phyloP scores from a whole-genome alignment of 1,140 invertebrate genomes.

The Ditylenchus dipsaci region DNA sequence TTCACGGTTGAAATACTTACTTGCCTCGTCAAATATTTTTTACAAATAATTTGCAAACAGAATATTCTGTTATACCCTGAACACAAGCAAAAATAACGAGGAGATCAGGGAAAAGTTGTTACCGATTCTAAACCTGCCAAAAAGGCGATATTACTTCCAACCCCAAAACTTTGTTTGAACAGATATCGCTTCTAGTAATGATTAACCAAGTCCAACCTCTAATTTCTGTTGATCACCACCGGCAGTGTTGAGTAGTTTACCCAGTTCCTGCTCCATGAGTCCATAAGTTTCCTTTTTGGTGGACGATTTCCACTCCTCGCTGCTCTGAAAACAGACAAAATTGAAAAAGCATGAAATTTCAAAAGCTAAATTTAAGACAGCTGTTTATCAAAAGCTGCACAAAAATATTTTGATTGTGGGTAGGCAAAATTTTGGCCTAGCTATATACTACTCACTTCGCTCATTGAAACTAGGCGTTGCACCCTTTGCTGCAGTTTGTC shows the following conservation, averaged over 20 bases:
- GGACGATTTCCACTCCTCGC: slow-evolving; percentile 57
- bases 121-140: no score
- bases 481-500: slow-evolving; percentile 19
- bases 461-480: slow-evolving; percentile 41
- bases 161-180: no score
- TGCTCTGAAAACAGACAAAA: slow-evolving; percentile 35
- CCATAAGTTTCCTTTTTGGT: slow-evolving; percentile 51
- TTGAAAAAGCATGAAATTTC: not conserved
- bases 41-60: not conserved
- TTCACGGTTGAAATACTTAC: no score
- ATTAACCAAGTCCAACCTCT: no score
- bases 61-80: no score
- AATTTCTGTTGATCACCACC: slow-evolving; percentile 30
- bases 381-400: not conserved
- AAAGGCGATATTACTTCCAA: no score
- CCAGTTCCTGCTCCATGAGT: slow-evolving; percentile 47
- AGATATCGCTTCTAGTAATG: no score
- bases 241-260: slow-evolving; percentile 40
- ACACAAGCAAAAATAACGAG: no score
- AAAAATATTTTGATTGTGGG: no score
- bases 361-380: not conserved
- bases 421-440: not conserved
- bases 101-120: no score
- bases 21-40: not conserved
- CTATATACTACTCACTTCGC: slow-evolving; percentile 32